Evolutionary conservation across 2,888 invertebrate species (phyloP), one percentile per base, ranked within the genome.

Genomic region (Eurois occulta): DNA sequence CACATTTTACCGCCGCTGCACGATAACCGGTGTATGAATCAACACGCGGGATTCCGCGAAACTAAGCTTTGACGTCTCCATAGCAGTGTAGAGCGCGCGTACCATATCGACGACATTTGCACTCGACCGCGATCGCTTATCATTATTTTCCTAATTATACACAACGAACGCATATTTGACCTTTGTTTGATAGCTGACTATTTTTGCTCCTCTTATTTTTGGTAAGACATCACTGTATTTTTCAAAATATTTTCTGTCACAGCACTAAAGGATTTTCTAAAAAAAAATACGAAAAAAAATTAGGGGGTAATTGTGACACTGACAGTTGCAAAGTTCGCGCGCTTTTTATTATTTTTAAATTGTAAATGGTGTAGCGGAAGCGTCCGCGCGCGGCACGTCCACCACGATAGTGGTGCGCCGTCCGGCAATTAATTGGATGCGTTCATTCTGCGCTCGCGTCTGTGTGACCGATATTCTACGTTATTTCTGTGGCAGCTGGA

Each of bases 1-100:
- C 95, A 95, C 94, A 95, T 95, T 88, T 87, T 93, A 92, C 89
- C 90, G 86, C 90, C 91, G 91, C 91, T 91, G 87, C 91, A 89
- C 93, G 96, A 96, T 95, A 96, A 96, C 96, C 96, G 95, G 95
- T 95, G 94, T 94, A 93, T 96, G 96, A 96, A 89, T 96, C 96
- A 96, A 93, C 95, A 90, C 91, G 89, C 91, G 91, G 92, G 91
- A 93, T 96, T 95, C 96, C 95, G 92, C 95, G 96, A 95, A 95
- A 92, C 94, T 93, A 90, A 87, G 88, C 93, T 90, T 93, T 93
- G 94, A 90, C 92, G 91, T 91, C 89, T 89, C 90, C 90, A 88
- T 90, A 86, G 85, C 85, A 79, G 85, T 89, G 77, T 82, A 82
- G 84, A 86, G 87, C 87, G 83, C 72, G 78, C 86, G 90, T 89